Evolutionary conservation across 2,113 vertebrate genomes (phyloP).

Genomic region (Plestiodon gilberti): DNA sequence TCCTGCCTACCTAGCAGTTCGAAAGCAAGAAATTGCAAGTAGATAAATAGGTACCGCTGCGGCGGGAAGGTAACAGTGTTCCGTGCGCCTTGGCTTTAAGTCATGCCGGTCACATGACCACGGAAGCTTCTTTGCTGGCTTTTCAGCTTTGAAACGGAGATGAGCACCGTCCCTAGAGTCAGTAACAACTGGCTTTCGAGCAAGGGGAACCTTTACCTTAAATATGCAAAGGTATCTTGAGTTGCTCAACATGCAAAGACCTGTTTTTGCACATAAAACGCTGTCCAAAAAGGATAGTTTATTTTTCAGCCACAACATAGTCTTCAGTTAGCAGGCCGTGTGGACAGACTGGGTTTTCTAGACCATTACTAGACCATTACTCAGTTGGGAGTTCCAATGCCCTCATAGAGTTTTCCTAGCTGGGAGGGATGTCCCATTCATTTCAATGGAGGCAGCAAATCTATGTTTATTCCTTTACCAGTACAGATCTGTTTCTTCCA

Average conservation of each 20-base stretch:
- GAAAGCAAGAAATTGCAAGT: too few relatives aligned
- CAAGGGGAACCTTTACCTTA: too few relatives aligned
- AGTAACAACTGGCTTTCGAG: too few relatives aligned
- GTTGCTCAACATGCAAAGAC: neutral
- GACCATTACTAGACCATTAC: neutral
- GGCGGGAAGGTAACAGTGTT: too few relatives aligned
- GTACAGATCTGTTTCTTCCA: neutral
- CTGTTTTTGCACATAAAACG: neutral
- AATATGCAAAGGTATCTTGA: neutral
- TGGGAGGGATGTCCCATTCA: neutral
- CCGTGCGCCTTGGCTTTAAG: too few relatives aligned
- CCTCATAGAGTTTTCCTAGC: neutral
- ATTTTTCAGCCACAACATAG: neutral
- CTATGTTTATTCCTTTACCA: neutral
- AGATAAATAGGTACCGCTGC: too few relatives aligned
- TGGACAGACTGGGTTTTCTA: neutral
- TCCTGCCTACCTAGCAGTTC: too few relatives aligned
- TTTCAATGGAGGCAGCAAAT: neutral
- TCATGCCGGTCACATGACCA: too few relatives aligned
- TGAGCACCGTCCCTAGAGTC: too few relatives aligned
- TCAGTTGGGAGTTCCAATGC: neutral
- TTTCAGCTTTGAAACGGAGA: too few relatives aligned
- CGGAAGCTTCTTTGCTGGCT: too few relatives aligned
- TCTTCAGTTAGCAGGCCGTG: neutral
- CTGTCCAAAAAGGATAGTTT: neutral